These are phyloP conservation scores for Cryptocheilus praepositus DNA, from an alignment of 2,888 invertebrate species.

Conservation along the genomic window DNA sequence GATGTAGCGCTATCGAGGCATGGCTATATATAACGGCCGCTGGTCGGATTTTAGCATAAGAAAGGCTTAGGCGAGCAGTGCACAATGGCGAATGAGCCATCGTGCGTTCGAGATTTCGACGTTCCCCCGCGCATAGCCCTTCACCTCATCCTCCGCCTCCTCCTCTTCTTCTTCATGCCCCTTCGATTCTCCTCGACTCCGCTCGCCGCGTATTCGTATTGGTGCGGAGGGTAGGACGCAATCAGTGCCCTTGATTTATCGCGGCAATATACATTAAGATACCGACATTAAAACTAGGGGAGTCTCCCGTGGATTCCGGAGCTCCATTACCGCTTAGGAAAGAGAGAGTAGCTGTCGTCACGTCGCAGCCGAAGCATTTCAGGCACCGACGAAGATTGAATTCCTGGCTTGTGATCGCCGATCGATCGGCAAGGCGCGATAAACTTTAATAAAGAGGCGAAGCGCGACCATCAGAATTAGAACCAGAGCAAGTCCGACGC, in stretches of 20 bases:
- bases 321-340: slow-evolving; percentile 50
- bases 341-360: slow-evolving; percentile 52
- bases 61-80: slow-evolving; percentile 64
- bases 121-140: slow-evolving; percentile 22
- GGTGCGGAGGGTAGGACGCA: slow-evolving; percentile 67
- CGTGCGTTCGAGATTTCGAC: slow-evolving; percentile 45
- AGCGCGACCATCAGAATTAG: no score
- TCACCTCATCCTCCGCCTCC: slow-evolving; percentile 28
- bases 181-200: slow-evolving; percentile 23
- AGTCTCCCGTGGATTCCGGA: slow-evolving; percentile 66
- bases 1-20: neutral
- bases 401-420: slow-evolving; percentile 31
- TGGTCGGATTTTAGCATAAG: slow-evolving; percentile 65
- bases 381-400: slow-evolving; percentile 48
- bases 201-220: slow-evolving; percentile 34
- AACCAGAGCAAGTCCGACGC: no score
- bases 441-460: no score
- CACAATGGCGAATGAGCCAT: slow-evolving; percentile 54
- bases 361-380: slow-evolving; percentile 32
- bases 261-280: slow-evolving; percentile 75
- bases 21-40: slow-evolving; percentile 16
- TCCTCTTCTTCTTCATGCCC: slow-evolving; percentile 24
- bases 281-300: slow-evolving; percentile 75
- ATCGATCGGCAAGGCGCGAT: no score
- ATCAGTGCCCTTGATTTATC: slow-evolving; percentile 75